Evolutionary conservation across 2,888 invertebrate genomes (phyloP).

Genomic region (Agonopterix heracliana): DNA sequence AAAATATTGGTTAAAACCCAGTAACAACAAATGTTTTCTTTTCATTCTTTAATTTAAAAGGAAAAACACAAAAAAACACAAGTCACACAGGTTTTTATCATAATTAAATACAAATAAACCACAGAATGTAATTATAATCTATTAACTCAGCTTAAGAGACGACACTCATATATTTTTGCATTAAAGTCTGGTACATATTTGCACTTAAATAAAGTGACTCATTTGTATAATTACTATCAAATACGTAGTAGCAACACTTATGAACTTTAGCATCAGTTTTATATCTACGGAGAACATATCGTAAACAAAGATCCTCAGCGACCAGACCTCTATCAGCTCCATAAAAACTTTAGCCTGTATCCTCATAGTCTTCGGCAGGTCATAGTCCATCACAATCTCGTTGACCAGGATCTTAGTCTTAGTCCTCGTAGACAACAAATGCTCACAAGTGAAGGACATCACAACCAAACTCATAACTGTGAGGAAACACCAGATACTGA

Average conservation of each 20-base stretch:
- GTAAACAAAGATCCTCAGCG: conserved; percentile 37
- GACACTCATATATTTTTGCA: no score
- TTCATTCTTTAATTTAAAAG: no score
- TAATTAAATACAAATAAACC: no score
- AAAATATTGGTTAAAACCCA: not conserved
- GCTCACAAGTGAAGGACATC: conserved; percentile 43
- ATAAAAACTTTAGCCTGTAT: conserved; percentile 52
- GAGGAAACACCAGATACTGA: conserved; percentile 35
- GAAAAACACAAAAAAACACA: no score
- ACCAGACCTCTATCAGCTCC: conserved; percentile 50
- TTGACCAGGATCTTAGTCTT: conserved; percentile 42
- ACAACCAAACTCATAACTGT: conserved; percentile 31
- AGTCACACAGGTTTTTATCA: no score
- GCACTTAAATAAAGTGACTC: conserved; percentile 36
- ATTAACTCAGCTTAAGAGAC: no score
- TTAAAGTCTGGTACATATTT: no score
- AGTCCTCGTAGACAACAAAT: conserved; percentile 31
- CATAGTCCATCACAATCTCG: conserved; percentile 51
- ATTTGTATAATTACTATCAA: conserved; percentile 56
- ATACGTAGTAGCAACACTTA: conserved; percentile 54
- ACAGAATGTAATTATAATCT: no score
- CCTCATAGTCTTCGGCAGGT: conserved; percentile 40
- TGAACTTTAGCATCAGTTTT: conserved; percentile 50
- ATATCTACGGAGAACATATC: conserved; percentile 55
- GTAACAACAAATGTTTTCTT: no score